A percentile compares a stretch with the other conserved stretches of the same genome.
phyloP scores from a whole-genome alignment of 2,888 invertebrate genomes.

The Cyrtodaria siliqua region DNA sequence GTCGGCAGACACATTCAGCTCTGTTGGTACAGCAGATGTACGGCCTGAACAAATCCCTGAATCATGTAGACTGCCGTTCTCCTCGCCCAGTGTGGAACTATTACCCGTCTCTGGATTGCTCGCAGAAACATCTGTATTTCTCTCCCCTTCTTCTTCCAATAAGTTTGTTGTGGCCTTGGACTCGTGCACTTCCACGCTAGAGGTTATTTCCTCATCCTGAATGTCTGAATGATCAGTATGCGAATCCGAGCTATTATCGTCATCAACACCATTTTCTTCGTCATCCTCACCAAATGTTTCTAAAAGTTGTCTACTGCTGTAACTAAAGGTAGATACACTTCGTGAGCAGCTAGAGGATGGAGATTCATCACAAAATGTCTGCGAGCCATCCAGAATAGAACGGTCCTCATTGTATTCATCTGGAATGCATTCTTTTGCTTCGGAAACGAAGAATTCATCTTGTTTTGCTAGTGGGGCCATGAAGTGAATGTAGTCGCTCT shows the following conservation, averaged over 20 bases:
- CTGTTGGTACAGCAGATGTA: slow-evolving; percentile 47
- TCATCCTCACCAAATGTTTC: slow-evolving; percentile 43
- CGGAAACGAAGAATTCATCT: slow-evolving; percentile 86
- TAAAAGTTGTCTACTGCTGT: slow-evolving; percentile 18
- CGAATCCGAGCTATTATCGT: slow-evolving; percentile 10
- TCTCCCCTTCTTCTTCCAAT: slow-evolving; percentile 31
- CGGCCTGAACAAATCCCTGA: slow-evolving; percentile 67
- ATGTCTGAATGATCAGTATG: slow-evolving; percentile 15
- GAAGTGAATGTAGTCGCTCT: slow-evolving; percentile 84
- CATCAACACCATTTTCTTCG: slow-evolving; percentile 33
- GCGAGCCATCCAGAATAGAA: slow-evolving; percentile 26
- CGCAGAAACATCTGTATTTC: slow-evolving; percentile 1
- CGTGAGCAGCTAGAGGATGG: slow-evolving; percentile 36
- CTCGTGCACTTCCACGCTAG: slow-evolving; percentile 43
- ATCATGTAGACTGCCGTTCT: slow-evolving; percentile 25
- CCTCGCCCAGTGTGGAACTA: slow-evolving; percentile 2
- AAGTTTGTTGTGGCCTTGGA: slow-evolving; percentile 52
- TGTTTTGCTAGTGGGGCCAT: slow-evolving; percentile 86
- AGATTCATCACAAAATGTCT: slow-evolving; percentile 24
- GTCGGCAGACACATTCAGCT: slow-evolving; percentile 19
- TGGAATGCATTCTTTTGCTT: slow-evolving; percentile 73
- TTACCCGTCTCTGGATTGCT: slow-evolving; percentile 12
- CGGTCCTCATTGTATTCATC: slow-evolving; percentile 52
- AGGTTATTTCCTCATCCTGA: slow-evolving; percentile 55
- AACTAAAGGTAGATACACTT: slow-evolving; percentile 42